These are phyloP conservation scores for Zaprionus nigranus DNA, from an alignment of 1,140 invertebrate genomes.

Conservation along the genomic window DNA sequence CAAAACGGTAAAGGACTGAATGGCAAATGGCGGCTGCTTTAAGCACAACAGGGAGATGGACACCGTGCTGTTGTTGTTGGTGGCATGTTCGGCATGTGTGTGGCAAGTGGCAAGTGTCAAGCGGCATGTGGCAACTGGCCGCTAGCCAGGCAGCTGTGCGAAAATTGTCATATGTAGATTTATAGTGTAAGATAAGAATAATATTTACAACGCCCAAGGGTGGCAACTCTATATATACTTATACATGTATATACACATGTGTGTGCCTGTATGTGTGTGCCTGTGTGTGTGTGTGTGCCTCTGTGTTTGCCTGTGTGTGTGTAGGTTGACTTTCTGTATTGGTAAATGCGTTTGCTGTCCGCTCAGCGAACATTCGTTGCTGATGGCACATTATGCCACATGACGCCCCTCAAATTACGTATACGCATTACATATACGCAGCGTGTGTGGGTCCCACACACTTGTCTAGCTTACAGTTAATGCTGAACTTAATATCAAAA, in stretches of 20 bases:
- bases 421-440: slow-evolving; percentile 68
- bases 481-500: slow-evolving; percentile 64
- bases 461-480: slow-evolving; percentile 59
- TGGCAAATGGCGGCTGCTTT: slow-evolving; percentile 36
- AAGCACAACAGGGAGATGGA: slow-evolving; percentile 33
- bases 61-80: background rate
- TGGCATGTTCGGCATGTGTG: background rate
- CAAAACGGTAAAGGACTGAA: background rate
- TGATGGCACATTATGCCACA: slow-evolving; percentile 77
- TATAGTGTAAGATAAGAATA: slow-evolving; percentile 77
- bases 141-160: slow-evolving; percentile 55
- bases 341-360: slow-evolving; percentile 54
- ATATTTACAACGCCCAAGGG: slow-evolving; percentile 80
- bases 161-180: slow-evolving; percentile 83
- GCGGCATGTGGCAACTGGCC: slow-evolving; percentile 29
- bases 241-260: background rate
- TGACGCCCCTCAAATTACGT: slow-evolving; percentile 77
- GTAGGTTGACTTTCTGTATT: slow-evolving; percentile 67
- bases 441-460: slow-evolving; percentile 34
- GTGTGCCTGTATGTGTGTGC: background rate
- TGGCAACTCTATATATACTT: slow-evolving; percentile 33
- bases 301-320: background rate
- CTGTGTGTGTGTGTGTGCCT: slow-evolving; percentile 5
- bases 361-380: slow-evolving; percentile 44
- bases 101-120: slow-evolving; percentile 15